Base-by-base conservation (phyloP, 1,140 invertebrate species). In the Pogonomyrmex californicus region DNA sequence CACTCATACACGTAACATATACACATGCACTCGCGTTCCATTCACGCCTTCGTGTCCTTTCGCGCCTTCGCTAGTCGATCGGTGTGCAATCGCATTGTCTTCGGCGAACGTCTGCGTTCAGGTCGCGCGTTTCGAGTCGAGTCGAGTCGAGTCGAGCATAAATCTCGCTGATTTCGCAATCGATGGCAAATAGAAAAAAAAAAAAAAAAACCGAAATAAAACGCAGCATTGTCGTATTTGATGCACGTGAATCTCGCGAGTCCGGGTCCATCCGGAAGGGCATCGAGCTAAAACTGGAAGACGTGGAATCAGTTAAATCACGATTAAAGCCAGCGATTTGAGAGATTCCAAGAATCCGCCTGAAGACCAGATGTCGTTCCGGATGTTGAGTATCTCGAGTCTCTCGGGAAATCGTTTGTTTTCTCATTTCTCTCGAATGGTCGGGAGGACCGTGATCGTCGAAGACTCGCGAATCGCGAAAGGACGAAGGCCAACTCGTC, bases 11-110 rank as follows among this genome's bases (percentile, higher is more conserved):
- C 38, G n/a, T 54, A 49, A 23, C 79, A 68, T 14, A 68, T 5
- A 56, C 73, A 51, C 41, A 10, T 14, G 33, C 33, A 33, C 62
- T 17, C 36, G 63, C 75, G 62, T 78, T 65, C 68, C 86, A 71
- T 82, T 87, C 88, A 60, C 85, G 86, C 88, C 86, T 91, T 87
- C 88, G 86, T 79, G 78, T 88, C 86, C 86, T 85, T 90, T 90
- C 73, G 81, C 87, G 88, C 87, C 87, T 88, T 86, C 86, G 85
- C 88, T 86, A 88, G 76, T 65, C 85, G 85, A 83, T 85, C 90
- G 90, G 87, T 91, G 89, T 87, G 91, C 91, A 86, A 93, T 92
- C 90, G 87, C 91, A 89, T 91, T 91, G 88, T 89, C 87, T 70
- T 87, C 87, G 87, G 86, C 85, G 85, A 91, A 90, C 87, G 87